Base-by-base conservation (phyloP, 2,888 invertebrate species). In the Epirrhoe tristata region DNA sequence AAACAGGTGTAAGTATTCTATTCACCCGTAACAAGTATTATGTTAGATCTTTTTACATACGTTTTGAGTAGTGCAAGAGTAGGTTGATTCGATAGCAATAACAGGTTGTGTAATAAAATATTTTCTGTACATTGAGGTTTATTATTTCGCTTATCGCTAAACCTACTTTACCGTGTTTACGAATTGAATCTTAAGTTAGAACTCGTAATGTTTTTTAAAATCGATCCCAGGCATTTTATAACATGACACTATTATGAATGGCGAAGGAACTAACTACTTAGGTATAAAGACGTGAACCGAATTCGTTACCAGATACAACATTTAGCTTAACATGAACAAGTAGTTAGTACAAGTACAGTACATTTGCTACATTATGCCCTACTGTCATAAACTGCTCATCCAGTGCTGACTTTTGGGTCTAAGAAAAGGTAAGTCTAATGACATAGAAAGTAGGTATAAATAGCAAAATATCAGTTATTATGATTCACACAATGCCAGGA, bases 91-190 rank as follows among this genome's bases (percentile, higher is more conserved):
- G 52, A 51, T 67, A 39, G 56, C 58, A 61, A 63, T 63, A 67
- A 63, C 59, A 69, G 57, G 65, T 65, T 67, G 55, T 32, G 70
- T 55, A 77, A 78, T 78, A 77, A 77, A 80, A 72, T 69, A 69
- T 69, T 75, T 77, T 72, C 66, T 69, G 72, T 65, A 69, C 68
- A 67, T 71, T 58, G 36, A 58, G 57, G 72, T 73, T 75, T 79
- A 74, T 79, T 79, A 79, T 78, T 79, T 72, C 69, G 66, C 78
- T 81, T 80, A 81, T 81, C 79, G 72, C 64, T 48, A 57, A 63
- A 69, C 67, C 68, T 69, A 66, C 60, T 59, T 67, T 60, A 52
- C 61, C 60, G 50, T 69, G 70, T 67, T 69, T 66, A 58, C 51
- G 67, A 59, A 66, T 60, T 63, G 55, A 53, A 73, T 24, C 24